These are phyloP conservation scores for Ambastaia sidthimunki DNA, from an alignment of 2,797 vertebrate species.

Conservation along the genomic window DNA sequence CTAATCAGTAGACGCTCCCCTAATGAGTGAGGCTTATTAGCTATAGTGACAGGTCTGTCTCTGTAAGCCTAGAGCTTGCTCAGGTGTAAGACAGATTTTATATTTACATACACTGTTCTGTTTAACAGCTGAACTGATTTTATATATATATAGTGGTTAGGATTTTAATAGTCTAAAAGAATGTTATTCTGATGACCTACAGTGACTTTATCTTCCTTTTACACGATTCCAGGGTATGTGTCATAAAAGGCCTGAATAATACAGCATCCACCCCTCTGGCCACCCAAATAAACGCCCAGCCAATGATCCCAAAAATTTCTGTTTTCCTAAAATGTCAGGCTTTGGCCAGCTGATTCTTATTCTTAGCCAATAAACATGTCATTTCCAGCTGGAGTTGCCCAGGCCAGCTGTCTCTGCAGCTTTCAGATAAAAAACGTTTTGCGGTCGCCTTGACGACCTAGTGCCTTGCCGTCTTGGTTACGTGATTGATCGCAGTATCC, in stretches of 20 bases:
- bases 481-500: constrained; percentile 75
- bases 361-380: constrained; percentile 75
- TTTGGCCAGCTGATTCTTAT: constrained; percentile 72
- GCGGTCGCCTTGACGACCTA: constrained; percentile 77
- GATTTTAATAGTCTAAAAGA: constrained; percentile 12
- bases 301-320: constrained; percentile 26
- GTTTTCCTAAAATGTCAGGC: constrained; percentile 46
- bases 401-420: constrained; percentile 68
- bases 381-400: constrained; percentile 79
- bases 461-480: constrained; percentile 69
- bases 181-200: constrained; percentile 44
- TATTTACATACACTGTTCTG: background rate
- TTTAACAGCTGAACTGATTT: constrained; percentile 5
- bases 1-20: constrained; percentile 23
- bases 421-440: constrained; percentile 79
- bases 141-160: constrained; percentile 11
- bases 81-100: background rate
- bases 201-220: constrained; percentile 1
- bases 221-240: constrained; percentile 13
- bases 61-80: constrained; percentile 7
- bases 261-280: background rate
- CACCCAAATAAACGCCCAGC: background rate
- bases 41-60: constrained; percentile 15
- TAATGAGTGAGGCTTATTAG: constrained; percentile 39
- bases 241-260: constrained; percentile 2